These are phyloP conservation scores for Mungos mungo DNA, from an alignment of 2,113 vertebrate species.

Conservation along the genomic window DNA sequence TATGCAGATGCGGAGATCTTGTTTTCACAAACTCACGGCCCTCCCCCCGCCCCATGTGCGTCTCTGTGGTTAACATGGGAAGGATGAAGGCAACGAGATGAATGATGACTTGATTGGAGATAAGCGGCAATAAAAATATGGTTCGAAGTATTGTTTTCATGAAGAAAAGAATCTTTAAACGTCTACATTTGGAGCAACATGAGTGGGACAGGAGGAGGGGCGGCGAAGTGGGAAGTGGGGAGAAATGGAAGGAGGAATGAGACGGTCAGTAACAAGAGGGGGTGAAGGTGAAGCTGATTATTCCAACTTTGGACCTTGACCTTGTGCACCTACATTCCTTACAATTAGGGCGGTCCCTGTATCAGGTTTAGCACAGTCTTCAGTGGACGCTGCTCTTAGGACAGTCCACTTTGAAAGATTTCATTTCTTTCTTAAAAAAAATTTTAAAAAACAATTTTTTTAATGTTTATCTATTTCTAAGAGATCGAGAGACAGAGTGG, in stretches of 20 bases:
- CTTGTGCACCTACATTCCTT: background rate
- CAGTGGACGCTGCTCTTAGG: background rate
- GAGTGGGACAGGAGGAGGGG: background rate
- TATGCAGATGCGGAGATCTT: background rate
- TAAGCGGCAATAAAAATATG: background rate
- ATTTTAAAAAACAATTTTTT: too few relatives aligned
- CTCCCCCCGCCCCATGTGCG: background rate
- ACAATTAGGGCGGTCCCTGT: background rate
- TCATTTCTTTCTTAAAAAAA: background rate
- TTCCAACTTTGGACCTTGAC: background rate
- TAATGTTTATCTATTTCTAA: too few relatives aligned
- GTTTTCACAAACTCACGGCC: background rate
- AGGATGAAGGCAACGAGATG: background rate
- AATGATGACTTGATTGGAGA: background rate
- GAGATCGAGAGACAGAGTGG: too few relatives aligned
- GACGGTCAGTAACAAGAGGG: background rate
- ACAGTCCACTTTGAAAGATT: background rate
- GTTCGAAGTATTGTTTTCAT: background rate
- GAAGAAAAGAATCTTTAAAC: background rate
- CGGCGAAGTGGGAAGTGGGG: background rate
- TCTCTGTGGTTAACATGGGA: background rate
- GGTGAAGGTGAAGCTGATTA: background rate
- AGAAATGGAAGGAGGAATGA: background rate
- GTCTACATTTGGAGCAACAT: background rate
- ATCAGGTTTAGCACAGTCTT: background rate